Evolutionary conservation across 2,888 invertebrate species (phyloP).

Genomic region (Hyposoter dolosus): DNA sequence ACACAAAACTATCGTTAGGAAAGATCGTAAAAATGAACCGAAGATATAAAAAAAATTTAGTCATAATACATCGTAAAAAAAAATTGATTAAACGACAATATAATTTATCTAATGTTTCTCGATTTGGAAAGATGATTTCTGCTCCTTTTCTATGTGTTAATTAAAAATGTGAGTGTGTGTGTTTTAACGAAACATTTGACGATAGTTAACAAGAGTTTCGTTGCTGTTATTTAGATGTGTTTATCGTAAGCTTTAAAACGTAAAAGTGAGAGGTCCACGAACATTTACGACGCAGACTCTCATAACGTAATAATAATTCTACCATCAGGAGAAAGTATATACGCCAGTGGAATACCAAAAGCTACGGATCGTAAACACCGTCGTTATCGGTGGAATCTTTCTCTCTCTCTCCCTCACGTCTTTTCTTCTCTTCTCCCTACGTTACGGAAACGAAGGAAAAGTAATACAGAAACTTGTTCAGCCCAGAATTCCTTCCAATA

Average conservation of each 20-base stretch:
- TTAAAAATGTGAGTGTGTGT: not conserved
- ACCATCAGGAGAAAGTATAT: conserved; percentile 57
- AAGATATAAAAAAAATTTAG: not conserved
- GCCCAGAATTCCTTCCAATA: not conserved
- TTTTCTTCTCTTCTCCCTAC: conserved; percentile 18
- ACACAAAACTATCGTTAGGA: not conserved
- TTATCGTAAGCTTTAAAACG: conserved; percentile 34
- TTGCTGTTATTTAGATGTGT: conserved; percentile 13
- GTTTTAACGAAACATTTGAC: conserved; percentile 18
- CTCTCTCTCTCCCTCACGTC: conserved; percentile 3
- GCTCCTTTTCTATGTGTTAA: not conserved
- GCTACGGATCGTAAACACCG: conserved; percentile 34
- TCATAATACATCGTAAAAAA: conserved; percentile 1
- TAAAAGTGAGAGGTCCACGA: conserved; percentile 60
- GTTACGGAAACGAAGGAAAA: conserved; percentile 6
- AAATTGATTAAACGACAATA: not conserved
- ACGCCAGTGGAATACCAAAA: conserved; percentile 42
- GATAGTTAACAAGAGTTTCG: conserved; percentile 24
- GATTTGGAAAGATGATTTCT: not conserved
- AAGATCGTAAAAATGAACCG: not conserved
- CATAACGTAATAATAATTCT: conserved; percentile 60
- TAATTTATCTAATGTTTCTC: conserved; percentile 9
- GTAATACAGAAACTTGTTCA: conserved; percentile 23
- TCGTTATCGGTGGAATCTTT: conserved; percentile 25
- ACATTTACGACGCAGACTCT: conserved; percentile 44